A percentile compares a stretch with the other conserved stretches of the same genome.
These are phyloP conservation scores for Cichladusa arquata DNA, from an alignment of 2,113 vertebrate genomes.

Conservation along the genomic window DNA sequence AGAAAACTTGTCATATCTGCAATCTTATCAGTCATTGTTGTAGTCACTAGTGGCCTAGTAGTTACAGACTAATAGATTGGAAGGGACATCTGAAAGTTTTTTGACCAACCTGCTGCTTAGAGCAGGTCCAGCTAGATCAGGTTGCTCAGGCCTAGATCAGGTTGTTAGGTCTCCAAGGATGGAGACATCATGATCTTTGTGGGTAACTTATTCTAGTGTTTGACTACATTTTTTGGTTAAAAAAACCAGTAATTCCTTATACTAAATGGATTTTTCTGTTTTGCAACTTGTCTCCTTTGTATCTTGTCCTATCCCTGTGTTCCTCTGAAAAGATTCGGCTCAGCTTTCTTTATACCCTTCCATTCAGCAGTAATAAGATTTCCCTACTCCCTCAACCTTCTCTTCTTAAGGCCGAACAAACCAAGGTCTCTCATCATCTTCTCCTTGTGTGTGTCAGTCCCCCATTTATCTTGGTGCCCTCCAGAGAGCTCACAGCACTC, in stretches of 20 bases:
- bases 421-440: neutral
- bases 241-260: neutral
- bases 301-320: neutral
- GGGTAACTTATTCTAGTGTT: neutral
- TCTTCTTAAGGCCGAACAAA: neutral
- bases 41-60: neutral
- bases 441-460: neutral
- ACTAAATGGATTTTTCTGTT: neutral
- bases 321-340: neutral
- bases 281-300: neutral
- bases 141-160: neutral
- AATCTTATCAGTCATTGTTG: neutral
- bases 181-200: neutral
- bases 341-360: neutral
- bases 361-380: neutral
- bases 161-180: neutral
- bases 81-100: neutral
- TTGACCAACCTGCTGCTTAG: neutral
- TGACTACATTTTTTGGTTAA: neutral
- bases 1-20: neutral
- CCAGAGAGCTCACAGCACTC: accelerated
- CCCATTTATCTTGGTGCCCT: neutral
- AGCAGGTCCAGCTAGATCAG: neutral
- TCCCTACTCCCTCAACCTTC: neutral
- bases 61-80: neutral